Percentiles rank a stretch among this genome's conserved stretches.
Evolutionary conservation across 2,113 vertebrate genomes (phyloP).

Genomic region (Phalacrocorax carbo): DNA sequence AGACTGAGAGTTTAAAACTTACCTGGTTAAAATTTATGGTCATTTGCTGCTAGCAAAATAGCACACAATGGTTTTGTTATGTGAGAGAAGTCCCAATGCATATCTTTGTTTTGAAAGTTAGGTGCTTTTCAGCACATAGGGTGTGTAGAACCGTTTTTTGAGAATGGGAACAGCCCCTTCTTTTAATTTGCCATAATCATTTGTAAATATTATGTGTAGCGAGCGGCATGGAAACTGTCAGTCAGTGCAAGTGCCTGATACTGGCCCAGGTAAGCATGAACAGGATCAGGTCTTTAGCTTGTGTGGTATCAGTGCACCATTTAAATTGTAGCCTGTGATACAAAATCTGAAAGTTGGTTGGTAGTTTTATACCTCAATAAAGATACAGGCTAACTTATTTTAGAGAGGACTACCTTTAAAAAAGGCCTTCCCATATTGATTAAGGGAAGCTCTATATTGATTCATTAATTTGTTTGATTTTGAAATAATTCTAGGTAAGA

Average conservation of each 20-base stretch:
- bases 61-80: neutral
- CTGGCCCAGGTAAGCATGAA: neutral
- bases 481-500: slow-evolving; percentile 74
- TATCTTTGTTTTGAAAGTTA: neutral
- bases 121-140: neutral
- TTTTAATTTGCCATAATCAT: neutral
- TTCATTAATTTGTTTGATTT: slow-evolving; percentile 16
- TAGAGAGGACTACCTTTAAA: neutral
- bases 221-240: neutral
- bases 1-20: neutral
- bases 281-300: neutral
- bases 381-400: neutral
- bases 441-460: neutral
- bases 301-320: neutral
- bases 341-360: neutral
- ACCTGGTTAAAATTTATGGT: neutral
- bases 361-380: neutral
- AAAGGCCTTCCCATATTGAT: neutral
- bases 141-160: neutral
- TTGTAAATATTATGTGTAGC: neutral
- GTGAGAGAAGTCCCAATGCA: neutral
- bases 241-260: neutral
- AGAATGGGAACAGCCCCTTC: neutral
- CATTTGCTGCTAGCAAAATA: neutral
- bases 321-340: neutral